Evolutionary conservation across 2,888 invertebrate genomes (phyloP), one percentile per base, ranked within the genome.

Genomic region (Oxycera nigricornis): DNA sequence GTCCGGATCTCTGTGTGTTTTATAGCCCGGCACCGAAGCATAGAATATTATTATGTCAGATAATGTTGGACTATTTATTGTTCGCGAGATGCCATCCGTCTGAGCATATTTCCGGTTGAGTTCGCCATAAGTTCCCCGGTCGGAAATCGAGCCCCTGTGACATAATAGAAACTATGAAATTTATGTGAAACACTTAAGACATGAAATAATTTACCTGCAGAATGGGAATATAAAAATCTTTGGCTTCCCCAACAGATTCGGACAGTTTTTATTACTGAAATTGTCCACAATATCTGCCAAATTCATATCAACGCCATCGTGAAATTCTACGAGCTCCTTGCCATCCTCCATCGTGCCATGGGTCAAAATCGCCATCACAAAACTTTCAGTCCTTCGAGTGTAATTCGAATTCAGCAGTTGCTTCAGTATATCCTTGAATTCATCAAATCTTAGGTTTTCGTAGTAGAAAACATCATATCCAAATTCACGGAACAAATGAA

Each of bases 211-310:
- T 52, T 80, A 81, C 81, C 91, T 88, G 83, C 92, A 92, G 78
- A 89, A 89, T 81, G 92, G 92, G 81, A 92, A 91, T 75, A 93
- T 87, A 80, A 92, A 90, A 73, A 93, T 89, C 85, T 92, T 92
- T 24, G 92, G 92, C 80, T 91, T 89, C 72, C 87, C 86, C 9
- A 82, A 79, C 75, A 92, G 85, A 72, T 82, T 81, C 0, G 86
- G 86, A 81, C 90, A 89, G 72, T 84, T 85, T 17, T 80, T 79
- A 79, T 89, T 88, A 80, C 87, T 88, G 83, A 92, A 92, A 79
- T 87, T 86, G 39, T 88, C 85, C 31, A 91, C 83, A 78, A 93
- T 87, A 61, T 87, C 84, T 22, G 86, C 84, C 31, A 88, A 87
- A 75, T 87, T 82, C 72, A 89, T 81, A 22, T 85, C 81, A 4